Evolutionary conservation across 2,888 invertebrate species (phyloP), one percentile per base, ranked within the genome.

Genomic region (Clistopyga incitator): DNA sequence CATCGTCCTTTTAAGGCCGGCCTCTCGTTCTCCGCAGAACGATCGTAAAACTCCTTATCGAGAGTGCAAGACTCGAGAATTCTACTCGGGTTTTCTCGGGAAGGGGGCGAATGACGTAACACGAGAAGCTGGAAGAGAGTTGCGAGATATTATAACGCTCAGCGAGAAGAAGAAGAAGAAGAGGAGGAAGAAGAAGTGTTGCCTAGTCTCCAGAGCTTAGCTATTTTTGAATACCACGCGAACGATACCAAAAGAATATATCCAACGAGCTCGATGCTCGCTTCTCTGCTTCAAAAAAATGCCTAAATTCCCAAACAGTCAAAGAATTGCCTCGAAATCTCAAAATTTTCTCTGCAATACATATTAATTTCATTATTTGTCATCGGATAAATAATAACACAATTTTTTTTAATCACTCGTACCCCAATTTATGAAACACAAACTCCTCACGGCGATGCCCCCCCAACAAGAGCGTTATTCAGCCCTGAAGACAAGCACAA

Each of bases 21-120:
- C 10, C 42, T 64, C 18, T 64, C 64, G 42, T 18, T 38, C 38
- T 64, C 34, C 38, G 20, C 18, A 38, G 56, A 42, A n/a, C 56
- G 64, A 71, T 71, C 79, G 76, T 79, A 79, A 77, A 76, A 68
- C 72, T 76, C 76, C 83, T 80, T 83, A 83, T 83, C 68, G 79
- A 83, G 79, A 72, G 67, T 76, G 56, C 38, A 50, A 38, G 70
- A 70, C 52, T 56, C 72, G 72, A 25, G 65, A 71, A 54, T 72
- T 45, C 52, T 54, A 76, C 64, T 64, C 42, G 45, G 42, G n/a
- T 50, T 75, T 83, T 38, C 65, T 45, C 64, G 47, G 54, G 71
- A 71, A 52, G 59, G 65, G 34, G 56, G 34, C 50, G 65, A 64
- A 83, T 80, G 83, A 72, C 74, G 77, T 56, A 80, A 83, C 68